These are phyloP conservation scores for Drosophila leontia DNA, from an alignment of 1,140 invertebrate species.

Conservation along the genomic window DNA sequence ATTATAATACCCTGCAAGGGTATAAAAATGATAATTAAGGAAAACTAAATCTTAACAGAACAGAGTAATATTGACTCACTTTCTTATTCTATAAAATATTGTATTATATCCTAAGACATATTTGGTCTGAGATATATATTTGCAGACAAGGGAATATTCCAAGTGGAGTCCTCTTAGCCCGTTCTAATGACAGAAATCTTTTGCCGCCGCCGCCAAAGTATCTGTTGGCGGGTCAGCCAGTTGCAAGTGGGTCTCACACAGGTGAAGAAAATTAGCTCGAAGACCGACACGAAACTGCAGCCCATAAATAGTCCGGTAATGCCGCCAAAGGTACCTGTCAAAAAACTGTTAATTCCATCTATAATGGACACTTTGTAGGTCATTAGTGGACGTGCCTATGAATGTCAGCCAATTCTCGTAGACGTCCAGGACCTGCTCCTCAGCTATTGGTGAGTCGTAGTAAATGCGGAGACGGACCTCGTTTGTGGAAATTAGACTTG, in stretches of 20 bases:
- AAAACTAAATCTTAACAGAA: too few relatives aligned
- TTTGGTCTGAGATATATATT: too few relatives aligned
- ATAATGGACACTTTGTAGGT: slow-evolving; percentile 15
- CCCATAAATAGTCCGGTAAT: slow-evolving; percentile 88
- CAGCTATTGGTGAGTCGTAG: slow-evolving; percentile 86
- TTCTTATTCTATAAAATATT: too few relatives aligned
- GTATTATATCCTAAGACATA: too few relatives aligned
- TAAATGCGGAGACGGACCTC: slow-evolving; percentile 86
- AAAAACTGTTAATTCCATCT: neutral
- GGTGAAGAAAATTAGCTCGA: slow-evolving; percentile 88
- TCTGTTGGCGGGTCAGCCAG: slow-evolving; percentile 68
- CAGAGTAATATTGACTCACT: too few relatives aligned
- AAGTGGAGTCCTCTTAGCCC: neutral
- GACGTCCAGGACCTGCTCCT: slow-evolving; percentile 87
- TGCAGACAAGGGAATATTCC: too few relatives aligned
- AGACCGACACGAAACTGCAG: slow-evolving; percentile 88
- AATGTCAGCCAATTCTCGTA: slow-evolving; percentile 86
- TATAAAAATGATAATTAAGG: too few relatives aligned
- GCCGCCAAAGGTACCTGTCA: slow-evolving; percentile 88
- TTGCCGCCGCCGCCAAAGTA: slow-evolving; percentile 44
- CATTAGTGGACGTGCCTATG: slow-evolving; percentile 59
- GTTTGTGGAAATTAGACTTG: slow-evolving; percentile 16
- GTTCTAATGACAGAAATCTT: neutral
- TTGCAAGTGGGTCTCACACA: slow-evolving; percentile 75
- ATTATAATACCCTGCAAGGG: too few relatives aligned